Evolutionary conservation across 2,797 vertebrate genomes (phyloP), one percentile per base, ranked within the genome.

Genomic region (Parotocinclus haroldoi): DNA sequence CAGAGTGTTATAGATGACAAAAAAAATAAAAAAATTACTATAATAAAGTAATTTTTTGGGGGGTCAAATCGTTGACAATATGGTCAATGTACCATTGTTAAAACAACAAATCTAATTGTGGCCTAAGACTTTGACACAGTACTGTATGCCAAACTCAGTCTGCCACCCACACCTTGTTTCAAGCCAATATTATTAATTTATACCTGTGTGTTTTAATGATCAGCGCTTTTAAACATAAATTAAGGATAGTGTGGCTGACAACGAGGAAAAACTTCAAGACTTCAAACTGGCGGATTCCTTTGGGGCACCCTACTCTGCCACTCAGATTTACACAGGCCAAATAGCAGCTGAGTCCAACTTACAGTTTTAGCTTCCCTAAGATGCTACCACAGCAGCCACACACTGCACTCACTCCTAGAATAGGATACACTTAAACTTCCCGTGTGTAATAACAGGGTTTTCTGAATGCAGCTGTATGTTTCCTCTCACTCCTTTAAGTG

Each of bases 361-460:
- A 58, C 63, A 49, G 66, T 64, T 64, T 58, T 56, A 52, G 51
- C 10, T 11, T 55, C 48, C 63, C 69, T 73, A 65, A 69, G 13
- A 58, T 45, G 52, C 54, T 66, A 72, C 62, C 58, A 50, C 57
- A 76, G 50, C 17, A 49, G 44, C 39, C 65, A 58, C 19, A 17
- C 58, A 9, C 61, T 48, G 19, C 69, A 53, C 56, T 64, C 71
- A 19, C 36, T 56, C 69, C 62, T 64, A 69, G 50, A 52, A 58
- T 60, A 75, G 65, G 63, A 62, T 75, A 61, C 71, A 77, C 70
- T 76, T 74, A 78, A 59, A 70, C 76, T 59, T 58, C 61, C 57
- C 61, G 45, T 65, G 63, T 58, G 58, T 80, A 79, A 81, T 81
- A 64, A 81, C 72, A 83, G 80, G 77, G 66, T 69, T 63, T 18